Base-by-base conservation (phyloP, 2,113 vertebrate species). In the Thunnus maccoyii region DNA sequence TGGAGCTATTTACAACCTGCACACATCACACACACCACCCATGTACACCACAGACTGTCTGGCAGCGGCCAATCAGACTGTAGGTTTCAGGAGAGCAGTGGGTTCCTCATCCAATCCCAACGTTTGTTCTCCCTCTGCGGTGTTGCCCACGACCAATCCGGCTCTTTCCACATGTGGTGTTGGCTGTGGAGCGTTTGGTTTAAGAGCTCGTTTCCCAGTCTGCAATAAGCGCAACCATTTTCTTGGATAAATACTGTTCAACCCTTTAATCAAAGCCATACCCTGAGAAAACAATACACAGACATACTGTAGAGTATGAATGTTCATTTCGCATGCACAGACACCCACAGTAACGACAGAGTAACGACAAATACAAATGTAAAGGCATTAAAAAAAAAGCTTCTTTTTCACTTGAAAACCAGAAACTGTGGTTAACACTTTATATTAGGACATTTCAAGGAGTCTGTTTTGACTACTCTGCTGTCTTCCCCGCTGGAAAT, bases 171-270 rank as follows among this genome's bases (percentile, higher is more conserved):
- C 82, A 90, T 88, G 89, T 78, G 79, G 85, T 85, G 85, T 78
- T 79, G 69, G 84, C 87, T 82, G 84, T 17, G 72, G 76, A 84
- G 80, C 54, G 3, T 86, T 88, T 66, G 77, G 78, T 91, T 93
- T 77, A 87, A 89, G 80, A 93, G 73, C 89, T 88, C 57, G 71
- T 93, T 93, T 93, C 90, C 91, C 92, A 90, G 85, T 76, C 90
- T 81, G 87, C 72, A 87, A 88, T 77, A 90, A 92, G 86, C 30
- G 18, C 76, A 82, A 87, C 71, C 72, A 84, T 90, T 89, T 91
- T 90, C 89, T 78, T 84, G 83, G 82, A 80, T 88, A 91, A 91
- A 93, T 90, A 83, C 76, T 68, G 70, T 71, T 85, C 17, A 14
- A 11, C 64, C 47, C 83, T 92, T 86, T 92, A 91, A 93, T 92